phyloP scores from a whole-genome alignment of 2,797 vertebrate genomes.

The Microtus obscurus region DNA sequence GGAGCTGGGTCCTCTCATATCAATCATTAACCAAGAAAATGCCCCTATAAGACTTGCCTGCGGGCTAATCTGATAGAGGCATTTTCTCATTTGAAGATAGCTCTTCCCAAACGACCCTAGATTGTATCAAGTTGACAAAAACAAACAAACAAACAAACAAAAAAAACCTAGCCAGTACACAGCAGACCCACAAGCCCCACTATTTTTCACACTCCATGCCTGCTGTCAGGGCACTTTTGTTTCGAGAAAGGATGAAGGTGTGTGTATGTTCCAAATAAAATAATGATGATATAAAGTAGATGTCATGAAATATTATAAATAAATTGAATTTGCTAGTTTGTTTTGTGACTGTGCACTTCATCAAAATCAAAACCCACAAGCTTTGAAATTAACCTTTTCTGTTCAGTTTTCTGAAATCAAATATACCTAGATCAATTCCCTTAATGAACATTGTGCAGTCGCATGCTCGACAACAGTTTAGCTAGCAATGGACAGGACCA shows the following conservation, averaged over 20 bases:
- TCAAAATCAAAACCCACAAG: background rate
- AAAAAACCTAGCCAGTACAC: too few relatives aligned
- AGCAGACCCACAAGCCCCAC: background rate
- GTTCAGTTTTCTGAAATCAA: background rate
- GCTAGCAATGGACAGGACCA: background rate
- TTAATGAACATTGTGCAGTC: background rate
- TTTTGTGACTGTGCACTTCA: background rate
- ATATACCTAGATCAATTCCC: background rate
- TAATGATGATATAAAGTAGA: slow-evolving; percentile 10
- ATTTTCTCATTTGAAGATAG: background rate
- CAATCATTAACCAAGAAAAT: background rate
- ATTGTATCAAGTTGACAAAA: background rate
- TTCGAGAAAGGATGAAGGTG: slow-evolving; percentile 2
- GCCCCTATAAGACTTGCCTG: background rate
- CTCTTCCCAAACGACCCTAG: background rate
- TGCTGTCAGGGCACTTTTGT: background rate
- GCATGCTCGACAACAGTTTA: background rate
- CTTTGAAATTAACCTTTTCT: background rate
- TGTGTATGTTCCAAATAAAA: slow-evolving; percentile 24
- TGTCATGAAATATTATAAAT: background rate
- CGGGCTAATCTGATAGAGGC: background rate
- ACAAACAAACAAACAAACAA: background rate
- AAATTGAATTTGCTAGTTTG: background rate
- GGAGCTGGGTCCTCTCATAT: background rate
- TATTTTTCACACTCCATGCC: background rate